Percentiles rank a stretch among this genome's conserved stretches.
phyloP scores from a whole-genome alignment of 2,113 vertebrate species.

The Noturus placidus region DNA sequence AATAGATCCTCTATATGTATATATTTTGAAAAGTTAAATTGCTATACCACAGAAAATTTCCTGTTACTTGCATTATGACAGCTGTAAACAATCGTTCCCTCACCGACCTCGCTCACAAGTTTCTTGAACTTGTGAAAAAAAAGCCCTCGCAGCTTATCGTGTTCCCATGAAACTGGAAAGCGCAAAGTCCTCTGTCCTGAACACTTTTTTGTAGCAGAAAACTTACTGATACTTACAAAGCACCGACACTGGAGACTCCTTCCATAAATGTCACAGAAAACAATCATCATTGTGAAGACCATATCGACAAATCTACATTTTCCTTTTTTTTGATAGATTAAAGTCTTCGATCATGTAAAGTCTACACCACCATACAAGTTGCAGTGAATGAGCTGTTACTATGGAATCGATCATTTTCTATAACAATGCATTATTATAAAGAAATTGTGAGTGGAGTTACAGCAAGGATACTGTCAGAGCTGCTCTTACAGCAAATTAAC shows the following conservation, averaged over 20 bases:
- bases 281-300: neutral
- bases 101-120: neutral
- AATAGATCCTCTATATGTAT: no score
- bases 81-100: neutral
- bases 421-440: no score
- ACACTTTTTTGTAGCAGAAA: neutral
- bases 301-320: neutral
- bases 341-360: neutral
- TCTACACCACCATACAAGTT: neutral
- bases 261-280: neutral
- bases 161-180: no score
- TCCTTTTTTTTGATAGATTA: neutral
- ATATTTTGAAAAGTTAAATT: neutral
- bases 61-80: neutral
- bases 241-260: neutral
- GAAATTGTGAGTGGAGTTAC: no score
- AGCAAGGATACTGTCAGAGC: no score
- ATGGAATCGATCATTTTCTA: no score
- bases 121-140: neutral
- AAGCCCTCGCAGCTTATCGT: no score
- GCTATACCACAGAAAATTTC: no score
- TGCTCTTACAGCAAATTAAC: no score
- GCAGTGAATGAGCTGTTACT: no score
- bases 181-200: neutral
- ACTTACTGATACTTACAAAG: neutral